Conservation (phyloP, 2,888 invertebrate species). For the Proisotoma minuta region DNA sequence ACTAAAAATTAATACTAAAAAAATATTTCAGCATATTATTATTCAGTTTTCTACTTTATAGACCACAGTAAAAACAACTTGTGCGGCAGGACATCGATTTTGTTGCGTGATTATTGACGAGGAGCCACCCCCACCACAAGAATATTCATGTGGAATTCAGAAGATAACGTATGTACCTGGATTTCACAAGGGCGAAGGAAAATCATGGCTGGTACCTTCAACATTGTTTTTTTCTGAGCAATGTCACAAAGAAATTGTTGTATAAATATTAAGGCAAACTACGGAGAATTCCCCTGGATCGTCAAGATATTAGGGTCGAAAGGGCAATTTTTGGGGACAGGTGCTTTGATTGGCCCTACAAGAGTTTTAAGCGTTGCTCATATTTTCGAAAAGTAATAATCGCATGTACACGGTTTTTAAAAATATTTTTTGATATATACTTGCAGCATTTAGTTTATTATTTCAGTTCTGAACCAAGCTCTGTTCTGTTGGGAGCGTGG, state of each 20-base stretch:
- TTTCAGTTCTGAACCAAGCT: background rate
- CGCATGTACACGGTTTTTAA: background rate
- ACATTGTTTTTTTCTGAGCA: background rate
- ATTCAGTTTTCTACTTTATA: background rate
- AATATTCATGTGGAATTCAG: background rate
- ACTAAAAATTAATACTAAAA: background rate
- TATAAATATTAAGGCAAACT: background rate
- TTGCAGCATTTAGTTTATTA: background rate
- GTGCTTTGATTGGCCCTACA: background rate
- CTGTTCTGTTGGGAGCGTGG: background rate
- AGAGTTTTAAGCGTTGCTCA: background rate
- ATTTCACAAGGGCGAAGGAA: background rate
- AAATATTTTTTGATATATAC: background rate
- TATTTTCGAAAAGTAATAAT: background rate
- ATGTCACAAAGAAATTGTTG: no score
- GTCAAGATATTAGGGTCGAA: background rate
- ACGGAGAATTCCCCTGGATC: background rate
- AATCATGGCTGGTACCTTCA: background rate
- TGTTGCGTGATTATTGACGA: background rate
- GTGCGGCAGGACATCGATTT: background rate
- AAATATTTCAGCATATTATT: background rate
- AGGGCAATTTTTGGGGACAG: background rate
- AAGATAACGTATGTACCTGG: background rate
- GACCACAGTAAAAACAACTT: background rate
- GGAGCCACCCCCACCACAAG: background rate